phyloP scores from a whole-genome alignment of 1,140 invertebrate genomes.

The Drosophila murphyi region DNA sequence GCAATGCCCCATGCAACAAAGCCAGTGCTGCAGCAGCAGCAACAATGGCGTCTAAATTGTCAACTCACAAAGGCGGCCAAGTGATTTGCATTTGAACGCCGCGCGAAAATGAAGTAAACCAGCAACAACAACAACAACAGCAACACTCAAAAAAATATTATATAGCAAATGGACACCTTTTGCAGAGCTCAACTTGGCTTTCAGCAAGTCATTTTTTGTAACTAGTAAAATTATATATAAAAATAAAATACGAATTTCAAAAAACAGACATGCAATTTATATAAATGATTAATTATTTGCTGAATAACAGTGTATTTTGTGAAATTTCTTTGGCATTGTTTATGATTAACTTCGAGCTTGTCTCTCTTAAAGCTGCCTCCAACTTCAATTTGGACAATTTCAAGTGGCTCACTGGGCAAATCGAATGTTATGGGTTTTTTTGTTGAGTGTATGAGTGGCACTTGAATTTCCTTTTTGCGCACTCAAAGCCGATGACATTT shows the following conservation, averaged over 20 bases:
- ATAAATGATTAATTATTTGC: too few species aligned
- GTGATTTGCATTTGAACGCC: constrained; percentile 80
- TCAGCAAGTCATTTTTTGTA: too few species aligned
- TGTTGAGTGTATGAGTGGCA: constrained; percentile 34
- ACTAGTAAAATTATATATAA: too few species aligned
- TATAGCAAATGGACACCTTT: too few species aligned
- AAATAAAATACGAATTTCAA: too few species aligned
- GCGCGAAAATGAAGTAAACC: constrained; percentile 74
- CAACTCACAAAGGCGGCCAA: constrained; percentile 80
- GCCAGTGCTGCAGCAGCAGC: background rate
- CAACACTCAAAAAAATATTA: background rate
- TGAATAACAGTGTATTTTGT: too few species aligned
- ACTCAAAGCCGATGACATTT: constrained; percentile 62
- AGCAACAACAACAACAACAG: constrained; percentile 20
- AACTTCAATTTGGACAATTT: background rate
- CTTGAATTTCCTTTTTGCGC: constrained; percentile 73
- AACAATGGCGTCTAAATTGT: constrained; percentile 80
- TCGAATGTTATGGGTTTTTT: background rate
- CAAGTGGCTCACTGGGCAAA: too few species aligned
- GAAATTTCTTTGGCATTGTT: too few species aligned
- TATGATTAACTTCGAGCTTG: too few species aligned
- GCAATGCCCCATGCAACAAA: background rate
- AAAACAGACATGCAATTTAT: too few species aligned
- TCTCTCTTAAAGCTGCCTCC: background rate
- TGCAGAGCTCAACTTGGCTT: too few species aligned